Evolutionary conservation across 2,797 vertebrate genomes (phyloP), one percentile per base, ranked within the genome.

Genomic region (Spizella passerina): DNA sequence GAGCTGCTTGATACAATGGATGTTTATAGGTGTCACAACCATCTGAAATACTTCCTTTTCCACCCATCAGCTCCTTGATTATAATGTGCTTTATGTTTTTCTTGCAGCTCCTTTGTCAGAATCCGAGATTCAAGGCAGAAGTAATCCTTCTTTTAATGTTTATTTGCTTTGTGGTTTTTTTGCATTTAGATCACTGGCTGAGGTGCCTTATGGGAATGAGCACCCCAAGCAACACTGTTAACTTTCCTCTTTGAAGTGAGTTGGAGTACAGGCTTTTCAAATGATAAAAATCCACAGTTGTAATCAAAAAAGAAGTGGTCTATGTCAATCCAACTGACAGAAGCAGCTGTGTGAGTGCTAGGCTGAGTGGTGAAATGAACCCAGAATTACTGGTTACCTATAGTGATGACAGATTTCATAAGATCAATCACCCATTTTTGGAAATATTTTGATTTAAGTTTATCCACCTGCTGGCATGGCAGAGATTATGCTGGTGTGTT

Each of bases 1-100:
- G 70, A 90, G 41, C 22, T 2, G 12, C 50, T 95, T 87, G 78
- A 94, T 46, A 96, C 75, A 95, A 87, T 80, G 44, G 75, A 30
- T 94, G 86, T 82, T 92, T 92, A 88, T 24, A 81, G 65, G 76
- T 90, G 76, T 90, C 44, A 11, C 34, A 85, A 8, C 15, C 68
- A 85, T 47, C 65, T 77, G 86, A 90, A 88, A 87, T 27, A 22
- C 60, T 82, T 77, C 44, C 63, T 41, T 88, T 69, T 57, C 70
- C 64, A n/a, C 73, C 52, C 43, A 30, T 83, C 44, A 52, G 24
- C 29, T 88, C 41, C 49, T 60, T 90, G 72, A 89, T 82, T 89
- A 77, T 64, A 77, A 73, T 0, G 9, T 57, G 23, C 50, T 82
- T 82, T 46, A 41, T 3, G 4, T 73, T 55, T 57, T 12, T 71